These are phyloP conservation scores for Parnassius smintheus DNA, from an alignment of 2,888 invertebrate genomes.

Conservation along the genomic window DNA sequence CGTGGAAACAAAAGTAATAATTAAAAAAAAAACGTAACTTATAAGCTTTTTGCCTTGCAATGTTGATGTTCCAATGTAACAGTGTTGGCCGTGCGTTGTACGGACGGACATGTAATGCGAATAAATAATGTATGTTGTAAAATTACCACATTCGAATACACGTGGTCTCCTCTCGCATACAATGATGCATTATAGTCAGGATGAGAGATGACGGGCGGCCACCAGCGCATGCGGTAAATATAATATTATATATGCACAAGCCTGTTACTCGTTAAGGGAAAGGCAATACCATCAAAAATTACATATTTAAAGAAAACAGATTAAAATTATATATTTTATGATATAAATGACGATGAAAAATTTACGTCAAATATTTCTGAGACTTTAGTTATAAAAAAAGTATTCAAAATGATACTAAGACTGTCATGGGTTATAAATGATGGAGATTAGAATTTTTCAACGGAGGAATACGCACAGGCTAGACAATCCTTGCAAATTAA, in stretches of 20 bases:
- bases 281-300: too few species aligned
- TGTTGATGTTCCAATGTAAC: slow-evolving; percentile 6
- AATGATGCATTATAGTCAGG: slow-evolving; percentile 55
- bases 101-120: slow-evolving; percentile 31
- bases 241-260: slow-evolving; percentile 26
- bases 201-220: slow-evolving; percentile 55
- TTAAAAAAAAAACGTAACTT: neutral
- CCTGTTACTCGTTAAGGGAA: neutral
- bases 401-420: too few species aligned
- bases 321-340: too few species aligned
- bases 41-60: neutral
- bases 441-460: too few species aligned
- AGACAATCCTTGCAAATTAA: too few species aligned
- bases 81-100: slow-evolving; percentile 34
- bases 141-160: slow-evolving; percentile 36
- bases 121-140: slow-evolving; percentile 28
- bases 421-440: too few species aligned
- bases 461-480: too few species aligned
- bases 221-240: slow-evolving; percentile 41
- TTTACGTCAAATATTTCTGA: too few species aligned
- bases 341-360: too few species aligned
- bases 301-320: too few species aligned
- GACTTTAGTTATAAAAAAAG: too few species aligned
- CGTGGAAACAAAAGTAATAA: neutral
- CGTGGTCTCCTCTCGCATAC: slow-evolving; percentile 32